Evolutionary conservation across 2,797 vertebrate genomes (phyloP), one percentile per base, ranked within the genome.

Genomic region (Holocentrus rufus): DNA sequence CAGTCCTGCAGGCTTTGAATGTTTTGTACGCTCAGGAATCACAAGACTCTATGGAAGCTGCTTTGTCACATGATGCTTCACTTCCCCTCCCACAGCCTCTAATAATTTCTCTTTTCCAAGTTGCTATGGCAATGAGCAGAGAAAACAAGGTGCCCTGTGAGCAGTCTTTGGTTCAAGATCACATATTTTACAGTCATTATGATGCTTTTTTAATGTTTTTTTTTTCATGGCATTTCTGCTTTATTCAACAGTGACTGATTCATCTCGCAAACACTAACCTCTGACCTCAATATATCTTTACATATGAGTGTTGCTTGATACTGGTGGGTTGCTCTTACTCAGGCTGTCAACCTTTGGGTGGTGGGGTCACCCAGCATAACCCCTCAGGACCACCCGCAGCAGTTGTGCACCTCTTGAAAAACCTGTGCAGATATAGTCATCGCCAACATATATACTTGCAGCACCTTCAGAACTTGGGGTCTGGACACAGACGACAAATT

Each of bases 11-110:
- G 62, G 81, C 84, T 82, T 80, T 61, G 77, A 82, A 85, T 77
- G 64, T 84, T 84, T 82, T 82, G 49, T 76, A 64, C 80, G 73
- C 81, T 86, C 70, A 73, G 61, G 79, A 87, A 91, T 93, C 91
- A 92, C 91, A 92, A 92, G 92, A 92, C 91, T 78, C 61, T 79
- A 83, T 62, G 49, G 86, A 88, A 90, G 74, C 64, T 39, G 2
- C 18, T 3, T 36, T 36, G 85, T 92, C 90, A 92, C 88, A 92
- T 92, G 91, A 84, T 27, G 18, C 65, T 36, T n/a, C n/a, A n/a
- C n/a, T n/a, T n/a, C 30, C 63, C 67, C 75, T 70, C 74, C 72
- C 42, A 46, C 64, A 55, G 69, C 75, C 65, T 65, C 6, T 39
- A 69, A 72, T 76, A 7, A 5, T 74, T 87, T 72, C 65, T 86